phyloP scores from a whole-genome alignment of 2,888 invertebrate species.

The Agriopis marginaria region DNA sequence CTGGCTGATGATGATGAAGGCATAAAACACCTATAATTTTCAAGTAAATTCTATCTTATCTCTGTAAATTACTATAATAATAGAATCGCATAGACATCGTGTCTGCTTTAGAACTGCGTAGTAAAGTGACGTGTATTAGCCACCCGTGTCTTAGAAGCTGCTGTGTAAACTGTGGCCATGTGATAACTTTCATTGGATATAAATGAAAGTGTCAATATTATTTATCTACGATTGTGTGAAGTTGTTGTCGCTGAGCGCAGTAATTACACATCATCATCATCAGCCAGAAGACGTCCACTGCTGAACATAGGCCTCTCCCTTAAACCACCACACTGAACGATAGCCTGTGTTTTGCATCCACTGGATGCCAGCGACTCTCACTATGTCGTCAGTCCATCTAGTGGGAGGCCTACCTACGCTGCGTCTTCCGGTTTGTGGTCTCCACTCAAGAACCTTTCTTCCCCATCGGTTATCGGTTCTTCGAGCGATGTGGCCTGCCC shows the following conservation, averaged over 20 bases:
- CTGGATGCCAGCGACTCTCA: too few relatives aligned
- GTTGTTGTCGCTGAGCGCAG: conserved; percentile 18
- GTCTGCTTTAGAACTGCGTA: conserved; percentile 42
- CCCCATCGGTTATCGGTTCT: too few relatives aligned
- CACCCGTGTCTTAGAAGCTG: conserved; percentile 5
- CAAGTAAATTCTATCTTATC: conserved; percentile 17
- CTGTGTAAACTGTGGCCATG: not conserved
- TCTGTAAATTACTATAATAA: conserved; percentile 3
- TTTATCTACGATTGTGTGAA: conserved; percentile 17
- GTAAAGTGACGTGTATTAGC: conserved; percentile 24
- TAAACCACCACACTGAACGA: too few relatives aligned
- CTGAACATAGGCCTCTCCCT: too few relatives aligned
- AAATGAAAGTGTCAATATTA: conserved; percentile 42
- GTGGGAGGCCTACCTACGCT: too few relatives aligned
- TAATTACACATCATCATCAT: too few relatives aligned
- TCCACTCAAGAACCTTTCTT: too few relatives aligned
- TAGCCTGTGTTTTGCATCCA: too few relatives aligned
- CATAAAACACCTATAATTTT: conserved; percentile 8
- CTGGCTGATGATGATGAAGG: not conserved
- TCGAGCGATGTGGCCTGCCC: too few relatives aligned
- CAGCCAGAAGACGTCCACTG: too few relatives aligned
- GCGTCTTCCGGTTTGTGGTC: too few relatives aligned
- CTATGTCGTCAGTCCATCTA: too few relatives aligned
- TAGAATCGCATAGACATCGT: conserved; percentile 26
- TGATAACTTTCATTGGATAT: conserved; percentile 38